Evolutionary conservation across 1,140 invertebrate species (phyloP).

Genomic region (Drosophila sechellia): DNA sequence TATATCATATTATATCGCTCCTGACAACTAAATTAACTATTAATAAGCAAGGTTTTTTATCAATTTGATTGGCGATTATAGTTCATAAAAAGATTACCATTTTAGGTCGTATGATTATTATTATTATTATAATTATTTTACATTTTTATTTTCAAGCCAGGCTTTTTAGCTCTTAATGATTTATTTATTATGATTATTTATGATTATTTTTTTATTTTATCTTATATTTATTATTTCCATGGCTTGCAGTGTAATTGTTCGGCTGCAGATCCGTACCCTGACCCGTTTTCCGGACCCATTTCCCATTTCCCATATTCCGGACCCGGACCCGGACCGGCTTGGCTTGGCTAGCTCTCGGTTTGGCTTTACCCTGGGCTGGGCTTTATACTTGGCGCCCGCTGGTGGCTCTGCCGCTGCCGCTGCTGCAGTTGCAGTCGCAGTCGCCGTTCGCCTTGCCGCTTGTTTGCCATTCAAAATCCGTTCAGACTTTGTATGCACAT

Average conservation of each 20-base stretch:
- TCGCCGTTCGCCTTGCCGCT: slow-evolving; percentile 57
- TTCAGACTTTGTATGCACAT: slow-evolving; percentile 80
- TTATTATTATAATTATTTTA: too few species aligned
- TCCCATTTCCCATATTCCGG: background rate
- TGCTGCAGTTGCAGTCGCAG: slow-evolving; percentile 1
- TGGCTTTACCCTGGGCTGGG: slow-evolving; percentile 45
- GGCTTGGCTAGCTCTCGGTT: slow-evolving; percentile 39
- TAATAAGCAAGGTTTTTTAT: too few species aligned
- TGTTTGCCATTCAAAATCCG: slow-evolving; percentile 82
- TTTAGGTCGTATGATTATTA: too few species aligned
- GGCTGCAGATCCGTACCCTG: slow-evolving; percentile 25
- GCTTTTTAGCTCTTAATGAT: background rate
- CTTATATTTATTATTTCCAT: background rate
- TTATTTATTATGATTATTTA: too few species aligned
- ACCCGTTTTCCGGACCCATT: slow-evolving; percentile 2
- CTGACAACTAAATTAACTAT: background rate
- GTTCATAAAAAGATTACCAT: too few species aligned
- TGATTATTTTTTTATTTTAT: background rate
- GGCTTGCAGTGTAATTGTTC: slow-evolving; percentile 5
- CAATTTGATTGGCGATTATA: too few species aligned
- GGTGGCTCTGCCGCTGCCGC: slow-evolving; percentile 1
- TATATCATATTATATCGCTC: background rate
- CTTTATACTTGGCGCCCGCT: slow-evolving; percentile 48
- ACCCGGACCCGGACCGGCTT: background rate
- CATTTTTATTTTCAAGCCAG: background rate